phyloP scores from a whole-genome alignment of 2,797 vertebrate species.

The Synanceia verrucosa region DNA sequence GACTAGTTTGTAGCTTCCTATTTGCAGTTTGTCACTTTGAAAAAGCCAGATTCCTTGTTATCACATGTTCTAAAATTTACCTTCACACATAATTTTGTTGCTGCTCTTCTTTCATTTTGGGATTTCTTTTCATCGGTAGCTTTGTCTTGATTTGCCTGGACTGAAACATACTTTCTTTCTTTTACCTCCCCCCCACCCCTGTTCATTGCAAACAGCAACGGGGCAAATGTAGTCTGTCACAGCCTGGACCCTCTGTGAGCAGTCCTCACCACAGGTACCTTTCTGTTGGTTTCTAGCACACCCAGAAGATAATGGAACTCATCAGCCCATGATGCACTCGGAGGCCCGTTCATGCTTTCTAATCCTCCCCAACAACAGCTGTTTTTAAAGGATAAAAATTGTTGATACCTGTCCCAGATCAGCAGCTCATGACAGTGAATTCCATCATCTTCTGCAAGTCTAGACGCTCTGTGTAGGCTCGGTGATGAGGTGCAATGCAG shows the following conservation, averaged over 20 bases:
- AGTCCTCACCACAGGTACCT: slow-evolving; percentile 97
- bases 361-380: slow-evolving; percentile 18
- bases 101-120: slow-evolving; percentile 85
- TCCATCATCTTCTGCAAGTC: slow-evolving; percentile 96
- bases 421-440: slow-evolving; percentile 83
- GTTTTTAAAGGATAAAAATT: neutral
- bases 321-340: slow-evolving; percentile 73
- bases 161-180: slow-evolving; percentile 98
- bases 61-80: slow-evolving; percentile 72
- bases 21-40: slow-evolving; percentile 60
- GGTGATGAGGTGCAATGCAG: slow-evolving; percentile 73
- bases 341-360: slow-evolving; percentile 37
- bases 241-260: slow-evolving; percentile 96
- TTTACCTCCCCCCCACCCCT: slow-evolving; percentile 88
- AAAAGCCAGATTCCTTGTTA: slow-evolving; percentile 91
- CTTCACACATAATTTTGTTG: slow-evolving; percentile 86
- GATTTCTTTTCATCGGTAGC: slow-evolving; percentile 91
- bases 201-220: slow-evolving; percentile 99
- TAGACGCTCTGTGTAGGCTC: slow-evolving; percentile 89
- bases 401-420: slow-evolving; percentile 13
- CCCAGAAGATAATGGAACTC: slow-evolving; percentile 96
- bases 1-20: slow-evolving; percentile 43
- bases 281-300: slow-evolving; percentile 97
- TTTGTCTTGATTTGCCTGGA: slow-evolving; percentile 97
- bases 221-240: slow-evolving; percentile 96